Evolutionary conservation across 2,113 vertebrate species (phyloP).

Genomic region (Mandrillus leucophaeus): DNA sequence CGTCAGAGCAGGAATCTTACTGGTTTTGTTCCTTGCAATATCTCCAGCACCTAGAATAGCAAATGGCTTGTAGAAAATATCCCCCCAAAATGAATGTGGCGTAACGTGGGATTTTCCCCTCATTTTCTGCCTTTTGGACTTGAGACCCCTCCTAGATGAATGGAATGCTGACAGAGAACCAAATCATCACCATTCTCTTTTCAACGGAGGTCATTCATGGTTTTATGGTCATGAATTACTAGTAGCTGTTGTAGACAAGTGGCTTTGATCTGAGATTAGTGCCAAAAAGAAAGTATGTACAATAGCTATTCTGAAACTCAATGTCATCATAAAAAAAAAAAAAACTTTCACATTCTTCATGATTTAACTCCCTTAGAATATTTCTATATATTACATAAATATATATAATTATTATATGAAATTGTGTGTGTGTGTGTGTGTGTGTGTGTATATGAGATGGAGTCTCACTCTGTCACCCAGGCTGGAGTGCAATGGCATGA

Average conservation of each 20-base stretch:
- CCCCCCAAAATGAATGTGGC: not conserved
- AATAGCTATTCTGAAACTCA: not conserved
- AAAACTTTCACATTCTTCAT: not conserved
- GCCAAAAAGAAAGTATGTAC: not conserved
- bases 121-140: not conserved
- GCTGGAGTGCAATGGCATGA: no score
- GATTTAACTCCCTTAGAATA: not conserved
- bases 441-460: no score
- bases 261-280: not conserved
- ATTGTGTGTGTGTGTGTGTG: fast-evolving
- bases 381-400: no score
- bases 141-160: not conserved
- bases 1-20: not conserved
- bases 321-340: constrained; percentile 1
- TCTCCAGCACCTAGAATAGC: not conserved
- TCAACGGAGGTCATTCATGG: not conserved
- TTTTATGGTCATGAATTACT: not conserved
- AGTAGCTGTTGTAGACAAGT: not conserved
- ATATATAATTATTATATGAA: no score
- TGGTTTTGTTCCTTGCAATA: not conserved
- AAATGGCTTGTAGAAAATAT: not conserved
- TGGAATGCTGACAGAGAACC: not conserved
- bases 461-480: no score
- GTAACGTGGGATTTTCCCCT: not conserved
- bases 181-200: not conserved